Conservation (phyloP, 2,113 vertebrate species). For the Brachyhypopomus occidentalis region DNA sequence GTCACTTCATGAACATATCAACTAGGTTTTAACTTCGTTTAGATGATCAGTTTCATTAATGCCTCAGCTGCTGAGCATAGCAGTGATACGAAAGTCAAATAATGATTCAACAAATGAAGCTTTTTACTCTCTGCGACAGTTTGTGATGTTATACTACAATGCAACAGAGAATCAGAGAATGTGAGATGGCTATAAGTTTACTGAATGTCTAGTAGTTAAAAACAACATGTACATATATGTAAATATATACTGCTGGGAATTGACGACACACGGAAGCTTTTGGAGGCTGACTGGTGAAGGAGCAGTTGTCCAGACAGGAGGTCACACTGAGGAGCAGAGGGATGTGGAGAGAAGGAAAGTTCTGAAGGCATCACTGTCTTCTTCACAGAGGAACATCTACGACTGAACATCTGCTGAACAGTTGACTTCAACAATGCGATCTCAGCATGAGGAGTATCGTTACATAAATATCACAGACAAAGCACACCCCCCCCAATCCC, state of each 20-base stretch:
- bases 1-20: constrained; percentile 2
- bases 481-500: neutral
- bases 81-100: neutral
- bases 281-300: neutral
- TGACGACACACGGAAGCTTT: neutral
- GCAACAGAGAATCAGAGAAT: neutral
- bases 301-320: neutral
- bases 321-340: neutral
- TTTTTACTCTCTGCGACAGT: neutral
- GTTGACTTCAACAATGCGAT: neutral
- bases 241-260: too few relatives aligned
- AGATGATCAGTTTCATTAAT: constrained; percentile 7
- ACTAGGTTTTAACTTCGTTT: neutral
- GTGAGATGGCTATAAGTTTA: neutral
- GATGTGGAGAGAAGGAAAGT: neutral
- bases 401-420: neutral
- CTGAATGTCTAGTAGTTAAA: neutral
- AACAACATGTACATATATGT: too few relatives aligned
- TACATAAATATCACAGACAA: neutral
- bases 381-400: neutral
- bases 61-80: neutral
- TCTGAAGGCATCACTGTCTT: neutral
- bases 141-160: neutral
- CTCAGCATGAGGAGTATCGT: neutral
- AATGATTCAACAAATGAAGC: neutral